Conservation (phyloP, 2,113 vertebrate species). For the Eleginops maclovinus region DNA sequence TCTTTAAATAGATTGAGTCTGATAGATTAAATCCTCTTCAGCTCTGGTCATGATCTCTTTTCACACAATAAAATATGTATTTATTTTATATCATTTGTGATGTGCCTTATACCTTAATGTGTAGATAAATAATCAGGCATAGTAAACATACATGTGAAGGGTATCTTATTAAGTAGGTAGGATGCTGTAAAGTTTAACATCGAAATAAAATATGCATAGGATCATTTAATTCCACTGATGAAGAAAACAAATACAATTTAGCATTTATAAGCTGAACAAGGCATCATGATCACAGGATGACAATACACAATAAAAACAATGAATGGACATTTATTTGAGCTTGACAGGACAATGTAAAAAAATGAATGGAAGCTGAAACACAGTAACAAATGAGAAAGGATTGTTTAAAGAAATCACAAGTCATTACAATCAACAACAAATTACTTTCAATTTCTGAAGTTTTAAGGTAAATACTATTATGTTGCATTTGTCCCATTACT, state of each 20-base stretch:
- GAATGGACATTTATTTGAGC: too few species aligned
- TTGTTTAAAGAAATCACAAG: background rate
- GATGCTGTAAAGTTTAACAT: background rate
- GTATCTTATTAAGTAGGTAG: background rate
- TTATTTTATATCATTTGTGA: background rate
- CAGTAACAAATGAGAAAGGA: background rate
- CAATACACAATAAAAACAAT: background rate
- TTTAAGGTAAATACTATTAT: background rate
- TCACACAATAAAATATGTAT: background rate
- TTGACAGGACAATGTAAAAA: background rate
- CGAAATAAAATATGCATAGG: too few species aligned
- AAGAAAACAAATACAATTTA: background rate
- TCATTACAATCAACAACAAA: background rate
- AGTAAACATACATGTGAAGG: background rate
- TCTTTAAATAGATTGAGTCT: background rate
- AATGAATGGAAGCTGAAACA: background rate
- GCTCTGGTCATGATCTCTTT: background rate
- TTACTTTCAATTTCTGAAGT: too few species aligned
- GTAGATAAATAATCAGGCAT: background rate
- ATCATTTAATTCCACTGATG: too few species aligned
- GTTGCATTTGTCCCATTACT: background rate
- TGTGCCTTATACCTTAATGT: background rate
- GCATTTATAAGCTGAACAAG: background rate
- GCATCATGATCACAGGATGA: background rate
- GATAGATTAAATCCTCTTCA: background rate